A percentile compares a stretch with the other conserved stretches of the same genome.
Evolutionary conservation across 2,797 vertebrate species (phyloP).

Genomic region (Macrochelys suwanniensis): DNA sequence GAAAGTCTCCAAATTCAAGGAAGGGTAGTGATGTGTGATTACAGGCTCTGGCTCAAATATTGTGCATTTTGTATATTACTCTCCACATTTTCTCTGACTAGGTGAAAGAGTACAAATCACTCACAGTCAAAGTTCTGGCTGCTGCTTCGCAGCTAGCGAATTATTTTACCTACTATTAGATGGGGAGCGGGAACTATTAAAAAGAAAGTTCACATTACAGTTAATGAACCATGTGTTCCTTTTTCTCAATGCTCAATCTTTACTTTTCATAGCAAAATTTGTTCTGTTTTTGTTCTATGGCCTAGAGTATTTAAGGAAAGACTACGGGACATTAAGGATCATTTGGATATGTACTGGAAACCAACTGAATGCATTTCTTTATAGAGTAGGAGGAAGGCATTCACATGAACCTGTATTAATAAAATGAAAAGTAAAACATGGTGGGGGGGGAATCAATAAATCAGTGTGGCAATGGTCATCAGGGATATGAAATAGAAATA

Average conservation of each 20-base stretch:
- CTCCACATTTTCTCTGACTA: not conserved
- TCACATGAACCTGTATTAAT: not conserved
- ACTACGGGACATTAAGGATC: not conserved
- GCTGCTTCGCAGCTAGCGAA: not conserved
- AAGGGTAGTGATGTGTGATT: not conserved
- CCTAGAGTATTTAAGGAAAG: not conserved
- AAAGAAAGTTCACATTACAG: not conserved
- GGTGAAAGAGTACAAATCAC: too few species aligned
- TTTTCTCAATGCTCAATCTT: not conserved
- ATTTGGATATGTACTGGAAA: not conserved
- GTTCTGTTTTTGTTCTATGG: not conserved
- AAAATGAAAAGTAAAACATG: not conserved
- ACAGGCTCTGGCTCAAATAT: accelerated
- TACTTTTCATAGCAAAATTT: not conserved
- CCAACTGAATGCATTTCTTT: not conserved
- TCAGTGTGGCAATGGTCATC: not conserved
- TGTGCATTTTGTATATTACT: not conserved
- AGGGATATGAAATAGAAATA: not conserved
- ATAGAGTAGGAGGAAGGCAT: not conserved
- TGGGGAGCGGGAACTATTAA: too few species aligned
- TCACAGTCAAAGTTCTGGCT: not conserved
- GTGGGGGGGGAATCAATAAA: not conserved
- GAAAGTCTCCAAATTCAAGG: not conserved
- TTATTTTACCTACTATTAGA: not conserved
- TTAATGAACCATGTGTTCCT: not conserved